These are phyloP conservation scores for Noctua comes DNA, from an alignment of 2,888 invertebrate species.

Conservation along the genomic window DNA sequence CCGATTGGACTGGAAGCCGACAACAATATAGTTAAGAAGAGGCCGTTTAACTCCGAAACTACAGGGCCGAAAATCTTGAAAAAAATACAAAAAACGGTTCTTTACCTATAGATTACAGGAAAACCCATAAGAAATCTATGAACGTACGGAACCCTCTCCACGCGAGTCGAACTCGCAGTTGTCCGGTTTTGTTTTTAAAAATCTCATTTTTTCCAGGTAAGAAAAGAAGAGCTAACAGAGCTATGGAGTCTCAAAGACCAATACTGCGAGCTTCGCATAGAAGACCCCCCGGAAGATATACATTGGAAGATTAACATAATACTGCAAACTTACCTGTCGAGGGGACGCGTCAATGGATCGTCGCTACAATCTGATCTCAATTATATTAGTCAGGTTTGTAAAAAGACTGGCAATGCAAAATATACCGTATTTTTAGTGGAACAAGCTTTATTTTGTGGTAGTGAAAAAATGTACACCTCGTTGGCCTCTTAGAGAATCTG, in stretches of 20 bases:
- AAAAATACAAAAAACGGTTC: too few relatives aligned
- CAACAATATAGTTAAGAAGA: too few relatives aligned
- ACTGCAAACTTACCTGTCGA: constrained; percentile 96
- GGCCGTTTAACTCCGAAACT: too few relatives aligned
- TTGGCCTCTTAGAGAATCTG: too few relatives aligned
- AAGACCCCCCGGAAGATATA: constrained; percentile 95
- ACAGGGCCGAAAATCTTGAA: too few relatives aligned
- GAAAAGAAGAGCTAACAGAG: constrained; percentile 98
- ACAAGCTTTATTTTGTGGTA: neutral
- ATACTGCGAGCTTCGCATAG: constrained; percentile 94
- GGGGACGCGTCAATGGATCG: constrained; percentile 94
- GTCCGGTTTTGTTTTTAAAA: neutral
- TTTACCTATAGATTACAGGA: too few relatives aligned
- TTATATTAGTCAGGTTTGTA: constrained; percentile 95
- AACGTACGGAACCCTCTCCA: too few relatives aligned
- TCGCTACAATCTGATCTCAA: constrained; percentile 97
- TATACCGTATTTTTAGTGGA: neutral
- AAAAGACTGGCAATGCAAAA: neutral
- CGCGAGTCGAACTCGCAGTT: too few relatives aligned
- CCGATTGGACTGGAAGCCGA: too few relatives aligned
- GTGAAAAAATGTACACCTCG: neutral
- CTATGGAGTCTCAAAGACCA: constrained; percentile 94
- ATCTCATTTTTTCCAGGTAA: constrained; percentile 88
- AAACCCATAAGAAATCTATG: too few relatives aligned
- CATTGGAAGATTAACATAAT: constrained; percentile 99